Percentiles rank a stretch among this genome's conserved stretches.
These are phyloP conservation scores for Nanorana parkeri DNA, from an alignment of 2,113 vertebrate species.

Conservation along the genomic window DNA sequence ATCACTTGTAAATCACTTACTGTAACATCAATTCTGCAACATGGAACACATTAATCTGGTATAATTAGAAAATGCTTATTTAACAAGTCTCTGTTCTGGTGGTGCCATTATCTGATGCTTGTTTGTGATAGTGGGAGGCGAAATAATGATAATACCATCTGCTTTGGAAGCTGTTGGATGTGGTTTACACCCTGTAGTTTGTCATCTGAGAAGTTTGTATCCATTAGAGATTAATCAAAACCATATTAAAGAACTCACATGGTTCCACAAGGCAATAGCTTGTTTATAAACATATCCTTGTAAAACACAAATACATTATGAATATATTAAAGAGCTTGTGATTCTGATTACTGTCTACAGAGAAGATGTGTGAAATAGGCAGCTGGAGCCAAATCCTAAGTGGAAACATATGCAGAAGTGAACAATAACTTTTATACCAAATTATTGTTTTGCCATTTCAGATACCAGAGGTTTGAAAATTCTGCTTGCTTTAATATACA, in stretches of 20 bases:
- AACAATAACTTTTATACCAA: too few relatives aligned
- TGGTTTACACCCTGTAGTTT: background rate
- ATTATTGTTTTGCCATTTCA: too few relatives aligned
- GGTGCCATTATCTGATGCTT: background rate
- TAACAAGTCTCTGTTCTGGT: background rate
- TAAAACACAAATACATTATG: background rate
- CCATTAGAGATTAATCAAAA: constrained; percentile 4
- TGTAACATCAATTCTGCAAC: background rate
- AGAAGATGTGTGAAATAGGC: background rate
- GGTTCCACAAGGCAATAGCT: background rate
- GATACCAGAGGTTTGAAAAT: too few relatives aligned
- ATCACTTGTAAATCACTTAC: background rate
- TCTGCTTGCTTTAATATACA: too few relatives aligned
- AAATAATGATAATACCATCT: constrained; percentile 23
- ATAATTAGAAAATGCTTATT: background rate
- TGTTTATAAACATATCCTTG: background rate
- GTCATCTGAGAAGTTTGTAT: constrained; percentile 18
- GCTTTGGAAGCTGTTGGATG: constrained; percentile 1
- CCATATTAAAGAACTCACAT: background rate
- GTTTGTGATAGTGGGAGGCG: background rate
- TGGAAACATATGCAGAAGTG: too few relatives aligned
- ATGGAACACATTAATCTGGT: background rate
- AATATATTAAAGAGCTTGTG: background rate
- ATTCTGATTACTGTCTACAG: background rate
- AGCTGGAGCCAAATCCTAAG: background rate